Evolutionary conservation across 2,113 vertebrate genomes (phyloP).

Genomic region (Gadus chalcogrammus): DNA sequence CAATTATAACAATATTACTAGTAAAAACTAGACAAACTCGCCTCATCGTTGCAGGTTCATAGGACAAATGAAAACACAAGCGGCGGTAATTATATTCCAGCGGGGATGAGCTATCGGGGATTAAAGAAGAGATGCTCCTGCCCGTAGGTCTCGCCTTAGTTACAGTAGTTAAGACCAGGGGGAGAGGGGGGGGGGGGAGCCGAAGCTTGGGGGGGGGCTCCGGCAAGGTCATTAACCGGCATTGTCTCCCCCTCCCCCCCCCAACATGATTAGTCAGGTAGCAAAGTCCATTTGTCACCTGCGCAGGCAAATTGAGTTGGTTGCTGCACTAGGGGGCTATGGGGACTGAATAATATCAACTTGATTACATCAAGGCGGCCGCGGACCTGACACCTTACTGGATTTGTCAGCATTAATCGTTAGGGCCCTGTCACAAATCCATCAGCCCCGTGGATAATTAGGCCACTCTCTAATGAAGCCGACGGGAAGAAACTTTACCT

Average conservation of each 20-base stretch:
- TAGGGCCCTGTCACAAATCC: slow-evolving; percentile 94
- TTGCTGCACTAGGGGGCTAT: slow-evolving; percentile 87
- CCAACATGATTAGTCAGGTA: slow-evolving; percentile 99
- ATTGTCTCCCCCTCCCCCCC: slow-evolving; percentile 78
- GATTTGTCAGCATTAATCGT: slow-evolving; percentile 96
- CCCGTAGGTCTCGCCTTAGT: slow-evolving; percentile 60
- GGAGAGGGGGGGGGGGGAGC: slow-evolving; percentile 46
- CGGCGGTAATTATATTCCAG: no score
- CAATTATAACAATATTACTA: no score
- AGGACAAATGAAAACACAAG: no score
- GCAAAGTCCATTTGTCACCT: slow-evolving; percentile 98
- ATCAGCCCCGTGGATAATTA: slow-evolving; percentile 97
- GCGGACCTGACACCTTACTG: slow-evolving; percentile 93
- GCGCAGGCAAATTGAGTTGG: slow-evolving; percentile 97
- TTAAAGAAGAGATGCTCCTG: background rate
- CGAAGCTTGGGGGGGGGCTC: slow-evolving; percentile 59
- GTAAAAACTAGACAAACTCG: no score
- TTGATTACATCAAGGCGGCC: slow-evolving; percentile 93
- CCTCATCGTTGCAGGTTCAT: no score
- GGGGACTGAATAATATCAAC: slow-evolving; percentile 94
- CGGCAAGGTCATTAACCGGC: slow-evolving; percentile 92
- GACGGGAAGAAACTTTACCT: slow-evolving; percentile 84
- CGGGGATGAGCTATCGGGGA: background rate
- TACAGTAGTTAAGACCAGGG: slow-evolving; percentile 82
- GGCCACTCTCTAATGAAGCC: slow-evolving; percentile 92